phyloP scores from a whole-genome alignment of 2,113 vertebrate species.

The Piprites chloris region DNA sequence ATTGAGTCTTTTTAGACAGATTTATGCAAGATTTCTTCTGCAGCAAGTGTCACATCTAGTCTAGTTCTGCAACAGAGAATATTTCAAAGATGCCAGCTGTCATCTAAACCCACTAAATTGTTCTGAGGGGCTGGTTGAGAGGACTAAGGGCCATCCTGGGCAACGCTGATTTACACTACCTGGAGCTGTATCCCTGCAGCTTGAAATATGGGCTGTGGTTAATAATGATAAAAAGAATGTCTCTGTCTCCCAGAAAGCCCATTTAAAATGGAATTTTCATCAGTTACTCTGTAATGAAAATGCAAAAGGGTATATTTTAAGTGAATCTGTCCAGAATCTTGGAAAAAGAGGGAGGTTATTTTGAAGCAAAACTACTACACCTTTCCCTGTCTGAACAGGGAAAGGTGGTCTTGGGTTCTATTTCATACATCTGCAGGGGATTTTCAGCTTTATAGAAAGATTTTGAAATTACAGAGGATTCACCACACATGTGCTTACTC shows the following conservation, averaged over 20 bases:
- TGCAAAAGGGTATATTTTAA: not conserved
- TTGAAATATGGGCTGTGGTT: constrained; percentile 14
- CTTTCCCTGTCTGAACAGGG: not conserved
- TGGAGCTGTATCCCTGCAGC: not conserved
- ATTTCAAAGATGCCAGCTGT: constrained; percentile 72
- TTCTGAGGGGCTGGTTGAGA: constrained; percentile 6
- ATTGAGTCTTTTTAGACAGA: constrained; percentile 75
- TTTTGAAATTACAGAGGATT: not conserved
- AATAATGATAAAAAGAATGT: not conserved
- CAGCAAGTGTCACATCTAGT: constrained; percentile 64
- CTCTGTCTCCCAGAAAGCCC: not conserved
- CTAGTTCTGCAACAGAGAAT: constrained; percentile 50
- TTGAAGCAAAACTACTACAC: not conserved
- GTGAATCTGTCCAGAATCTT: not conserved
- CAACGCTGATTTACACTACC: constrained; percentile 47
- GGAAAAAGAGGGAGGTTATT: not conserved
- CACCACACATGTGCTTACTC: not conserved
- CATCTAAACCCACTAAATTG: constrained; percentile 65
- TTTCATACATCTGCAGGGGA: not conserved
- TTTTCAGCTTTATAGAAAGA: not conserved
- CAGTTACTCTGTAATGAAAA: not conserved
- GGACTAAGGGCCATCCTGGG: constrained; percentile 19
- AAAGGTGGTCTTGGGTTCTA: not conserved
- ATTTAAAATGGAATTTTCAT: constrained; percentile 32
- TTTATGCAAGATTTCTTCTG: constrained; percentile 71